A percentile compares a stretch with the other conserved stretches of the same genome.
phyloP scores from a whole-genome alignment of 2,113 vertebrate genomes.

The Marmota monax region DNA sequence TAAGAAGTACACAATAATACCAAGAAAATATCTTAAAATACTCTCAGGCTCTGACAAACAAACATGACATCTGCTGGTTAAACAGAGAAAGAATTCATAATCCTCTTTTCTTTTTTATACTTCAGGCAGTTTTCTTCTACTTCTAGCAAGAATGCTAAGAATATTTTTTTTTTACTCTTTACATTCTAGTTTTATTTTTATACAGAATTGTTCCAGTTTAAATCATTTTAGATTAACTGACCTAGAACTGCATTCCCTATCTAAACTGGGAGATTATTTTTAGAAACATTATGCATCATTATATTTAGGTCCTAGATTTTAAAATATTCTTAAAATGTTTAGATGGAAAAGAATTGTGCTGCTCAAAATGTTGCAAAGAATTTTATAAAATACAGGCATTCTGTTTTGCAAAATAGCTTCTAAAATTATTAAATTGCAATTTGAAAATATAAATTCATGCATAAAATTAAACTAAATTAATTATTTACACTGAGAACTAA shows the following conservation, averaged over 20 bases:
- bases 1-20: background rate
- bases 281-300: conserved; percentile 3
- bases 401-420: background rate
- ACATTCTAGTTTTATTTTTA: conserved; percentile 63
- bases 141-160: background rate
- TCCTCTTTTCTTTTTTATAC: background rate
- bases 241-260: conserved; percentile 45
- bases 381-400: background rate
- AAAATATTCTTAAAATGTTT: background rate
- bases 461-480: background rate
- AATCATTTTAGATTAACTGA: conserved; percentile 51
- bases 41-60: conserved; percentile 39
- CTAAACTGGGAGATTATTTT: conserved; percentile 36
- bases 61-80: conserved; percentile 83
- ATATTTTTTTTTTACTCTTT: background rate
- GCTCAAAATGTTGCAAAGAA: background rate
- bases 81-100: conserved; percentile 39
- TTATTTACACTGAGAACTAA: background rate
- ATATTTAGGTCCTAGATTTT: background rate
- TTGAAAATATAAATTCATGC: conserved; percentile 41
- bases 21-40: background rate
- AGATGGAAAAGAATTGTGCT: background rate
- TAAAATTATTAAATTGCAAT: background rate
- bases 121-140: background rate
- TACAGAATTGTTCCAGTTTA: conserved; percentile 35